A percentile compares a stretch with the other conserved stretches of the same genome.
Conservation (phyloP, 2,888 invertebrate species). For the Trachelus stipa region DNA sequence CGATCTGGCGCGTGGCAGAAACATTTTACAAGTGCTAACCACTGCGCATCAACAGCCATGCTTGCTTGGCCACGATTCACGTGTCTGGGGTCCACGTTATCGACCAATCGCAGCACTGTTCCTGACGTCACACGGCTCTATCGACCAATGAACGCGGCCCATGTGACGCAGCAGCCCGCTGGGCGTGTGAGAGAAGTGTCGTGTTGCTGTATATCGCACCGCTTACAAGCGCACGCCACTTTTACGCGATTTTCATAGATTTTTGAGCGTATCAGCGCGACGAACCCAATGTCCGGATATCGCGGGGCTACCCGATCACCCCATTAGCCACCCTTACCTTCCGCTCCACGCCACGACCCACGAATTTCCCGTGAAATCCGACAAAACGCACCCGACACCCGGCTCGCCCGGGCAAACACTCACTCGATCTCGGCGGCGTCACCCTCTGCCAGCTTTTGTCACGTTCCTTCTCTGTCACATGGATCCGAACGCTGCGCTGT, state of each 20-base stretch:
- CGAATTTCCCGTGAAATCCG: conserved; percentile 33
- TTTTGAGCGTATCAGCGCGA: background rate
- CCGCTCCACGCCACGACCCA: conserved; percentile 42
- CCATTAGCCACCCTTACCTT: conserved; percentile 33
- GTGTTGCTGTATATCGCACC: conserved; percentile 22
- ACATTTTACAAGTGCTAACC: conserved; percentile 64
- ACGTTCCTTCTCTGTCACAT: conserved; percentile 66
- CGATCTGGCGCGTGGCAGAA: conserved; percentile 65
- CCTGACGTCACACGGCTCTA: conserved; percentile 67
- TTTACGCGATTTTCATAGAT: conserved; percentile 6
- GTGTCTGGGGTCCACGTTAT: conserved; percentile 64
- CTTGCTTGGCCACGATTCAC: conserved; percentile 67
- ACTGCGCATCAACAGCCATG: conserved; percentile 68
- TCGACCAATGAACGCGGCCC: conserved; percentile 68
- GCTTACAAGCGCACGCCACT: conserved; percentile 20
- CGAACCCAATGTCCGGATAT: conserved; percentile 17
- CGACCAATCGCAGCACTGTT: conserved; percentile 59
- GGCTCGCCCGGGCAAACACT: conserved; percentile 63
- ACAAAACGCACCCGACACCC: conserved; percentile 54
- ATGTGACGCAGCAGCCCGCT: conserved; percentile 66
- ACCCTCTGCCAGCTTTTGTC: conserved; percentile 64
- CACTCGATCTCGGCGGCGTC: conserved; percentile 61
- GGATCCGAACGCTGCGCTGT: conserved; percentile 53
- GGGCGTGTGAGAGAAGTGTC: conserved; percentile 30
- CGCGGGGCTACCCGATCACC: conserved; percentile 4